Evolutionary conservation across 2,113 vertebrate species (phyloP).

Genomic region (Cyphomyrus plagiostoma): DNA sequence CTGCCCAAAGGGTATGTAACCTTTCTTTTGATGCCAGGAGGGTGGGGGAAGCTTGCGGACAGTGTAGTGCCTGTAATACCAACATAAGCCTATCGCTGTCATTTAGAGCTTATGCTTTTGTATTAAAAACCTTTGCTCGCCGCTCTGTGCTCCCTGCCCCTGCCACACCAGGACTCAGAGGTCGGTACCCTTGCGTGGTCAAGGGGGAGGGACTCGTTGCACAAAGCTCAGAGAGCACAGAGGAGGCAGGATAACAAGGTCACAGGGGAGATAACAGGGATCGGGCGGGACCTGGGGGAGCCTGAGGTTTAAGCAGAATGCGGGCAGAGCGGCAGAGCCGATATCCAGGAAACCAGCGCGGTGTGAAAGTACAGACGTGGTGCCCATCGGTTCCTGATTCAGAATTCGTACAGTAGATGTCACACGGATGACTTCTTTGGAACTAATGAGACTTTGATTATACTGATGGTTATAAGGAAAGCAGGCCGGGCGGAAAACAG

Average conservation of each 20-base stretch:
- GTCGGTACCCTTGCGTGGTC: background rate
- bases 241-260: constrained; percentile 13
- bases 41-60: background rate
- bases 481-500: background rate
- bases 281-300: background rate
- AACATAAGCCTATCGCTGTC: background rate
- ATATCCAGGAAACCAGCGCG: background rate
- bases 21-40: background rate
- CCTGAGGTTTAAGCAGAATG: background rate
- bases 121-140: background rate
- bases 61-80: background rate
- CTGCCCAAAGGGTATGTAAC: background rate
- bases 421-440: background rate
- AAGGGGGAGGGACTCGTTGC: background rate
- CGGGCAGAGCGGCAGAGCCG: background rate
- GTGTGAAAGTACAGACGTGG: background rate
- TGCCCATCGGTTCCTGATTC: background rate
- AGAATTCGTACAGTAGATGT: no score
- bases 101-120: background rate
- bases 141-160: background rate
- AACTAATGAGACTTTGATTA: constrained; percentile 9
- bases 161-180: background rate
- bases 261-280: background rate
- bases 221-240: background rate
- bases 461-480: background rate